Percentiles rank a stretch among this genome's conserved stretches.
Evolutionary conservation across 2,888 invertebrate species (phyloP).

Genomic region (Spicauda simplicius): DNA sequence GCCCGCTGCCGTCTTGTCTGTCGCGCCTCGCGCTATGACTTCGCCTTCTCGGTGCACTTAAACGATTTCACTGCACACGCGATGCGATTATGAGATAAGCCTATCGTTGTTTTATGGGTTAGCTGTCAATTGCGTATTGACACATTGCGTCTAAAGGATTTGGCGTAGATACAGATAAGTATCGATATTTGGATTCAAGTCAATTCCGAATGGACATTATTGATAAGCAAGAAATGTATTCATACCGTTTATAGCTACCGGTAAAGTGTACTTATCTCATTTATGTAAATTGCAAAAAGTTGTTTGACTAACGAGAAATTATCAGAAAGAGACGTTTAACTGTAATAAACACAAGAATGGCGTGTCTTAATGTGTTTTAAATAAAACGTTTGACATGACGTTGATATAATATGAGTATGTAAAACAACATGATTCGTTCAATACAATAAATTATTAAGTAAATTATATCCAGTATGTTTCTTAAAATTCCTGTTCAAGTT

Average conservation of each 20-base stretch:
- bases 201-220: no score
- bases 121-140: slow-evolving; percentile 21
- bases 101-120: slow-evolving; percentile 34
- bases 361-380: not conserved
- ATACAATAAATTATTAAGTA: not conserved
- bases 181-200: not conserved
- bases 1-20: slow-evolving; percentile 52
- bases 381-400: not conserved
- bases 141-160: slow-evolving; percentile 2
- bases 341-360: not conserved
- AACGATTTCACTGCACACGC: slow-evolving; percentile 61
- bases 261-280: no score
- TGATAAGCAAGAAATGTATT: no score
- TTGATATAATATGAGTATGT: no score
- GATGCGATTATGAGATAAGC: slow-evolving; percentile 56
- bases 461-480: not conserved
- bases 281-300: no score
- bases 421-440: not conserved
- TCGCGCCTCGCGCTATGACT: slow-evolving; percentile 38
- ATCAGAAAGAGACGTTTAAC: not conserved
- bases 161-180: not conserved
- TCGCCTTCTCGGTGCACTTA: slow-evolving; percentile 53
- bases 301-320: not conserved
- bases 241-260: no score
- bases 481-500: no score